Evolutionary conservation across 2,888 invertebrate species (phyloP), one percentile per base, ranked within the genome.

Genomic region (Baccha elongata): DNA sequence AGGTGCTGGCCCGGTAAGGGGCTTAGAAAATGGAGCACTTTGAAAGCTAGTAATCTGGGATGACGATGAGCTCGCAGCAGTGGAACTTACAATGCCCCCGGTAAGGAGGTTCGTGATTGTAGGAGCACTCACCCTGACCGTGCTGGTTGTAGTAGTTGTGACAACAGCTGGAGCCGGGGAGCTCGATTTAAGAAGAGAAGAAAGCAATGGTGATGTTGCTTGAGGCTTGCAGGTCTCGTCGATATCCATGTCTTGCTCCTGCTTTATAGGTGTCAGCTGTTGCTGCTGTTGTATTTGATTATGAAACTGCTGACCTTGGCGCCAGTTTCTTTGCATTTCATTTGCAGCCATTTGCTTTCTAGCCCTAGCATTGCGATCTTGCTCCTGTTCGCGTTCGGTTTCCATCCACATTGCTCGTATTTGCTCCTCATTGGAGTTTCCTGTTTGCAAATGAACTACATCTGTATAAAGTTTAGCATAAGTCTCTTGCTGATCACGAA

Each of bases 131-230:
- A 86, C 85, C 8, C 90, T 86, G 0, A 88, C 87, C n/a, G 86
- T 87, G 19, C 86, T 86, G 0, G 84, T 81, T 6, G 86, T 86
- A 0, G 72, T 48, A 3, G 87, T 76, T 88, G n/a, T 91, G 88
- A 88, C 87, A 86, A 35, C 55, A 19, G 87, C 86, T 83, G 91
- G 90, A 15, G 91, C 89, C 64, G 93, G 93, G 26, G 93, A 93
- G 0, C 93, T 93, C 48, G 94, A 95, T 89, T 97, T 96, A 4
- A 97, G 91, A 37, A 97, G 91, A 50, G 96, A 96, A 7, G 97
- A 96, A 52, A 97, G 91, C 46, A 97, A 91, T 0, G 97, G 97
- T 0, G 94, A 94, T 0, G 94, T 92, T 0, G 93, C 93, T 2
- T 93, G 91, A 3, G 85, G 86, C 17, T 73, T 84, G 10, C 72